Percentiles rank a stretch among this genome's conserved stretches.
Conservation (phyloP, 2,888 invertebrate species). For the Drosophila demipolita region DNA sequence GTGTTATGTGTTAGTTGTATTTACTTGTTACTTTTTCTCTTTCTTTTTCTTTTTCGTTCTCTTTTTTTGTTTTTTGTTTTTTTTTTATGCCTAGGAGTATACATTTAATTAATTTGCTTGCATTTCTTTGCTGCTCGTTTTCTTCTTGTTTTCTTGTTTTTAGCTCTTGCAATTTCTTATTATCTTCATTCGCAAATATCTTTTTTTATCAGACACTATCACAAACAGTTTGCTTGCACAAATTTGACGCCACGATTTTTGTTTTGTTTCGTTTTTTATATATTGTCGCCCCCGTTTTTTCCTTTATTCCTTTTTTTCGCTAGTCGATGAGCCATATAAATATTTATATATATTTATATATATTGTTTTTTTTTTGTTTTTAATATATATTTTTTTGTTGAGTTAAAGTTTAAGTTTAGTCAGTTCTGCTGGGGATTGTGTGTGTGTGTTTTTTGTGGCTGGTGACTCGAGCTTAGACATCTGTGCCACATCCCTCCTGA, state of each 20-base stretch:
- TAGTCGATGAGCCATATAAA: slow-evolving; percentile 43
- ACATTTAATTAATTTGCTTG: slow-evolving; percentile 56
- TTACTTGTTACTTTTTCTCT: slow-evolving; percentile 17
- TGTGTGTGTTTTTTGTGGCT: slow-evolving; percentile 1
- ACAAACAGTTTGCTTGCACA: slow-evolving; percentile 80
- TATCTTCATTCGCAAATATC: slow-evolving; percentile 80
- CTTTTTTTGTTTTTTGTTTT: slow-evolving; percentile 12
- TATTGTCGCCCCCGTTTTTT: slow-evolving; percentile 14
- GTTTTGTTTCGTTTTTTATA: background rate
- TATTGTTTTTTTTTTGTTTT: slow-evolving; percentile 1
- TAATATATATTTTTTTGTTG: slow-evolving; percentile 6
- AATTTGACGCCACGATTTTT: slow-evolving; percentile 39
- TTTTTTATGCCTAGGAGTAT: slow-evolving; percentile 73
- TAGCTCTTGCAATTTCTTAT: slow-evolving; percentile 68
- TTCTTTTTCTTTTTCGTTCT: slow-evolving; percentile 8
- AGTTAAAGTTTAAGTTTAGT: slow-evolving; percentile 69
- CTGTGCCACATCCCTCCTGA: slow-evolving; percentile 96
- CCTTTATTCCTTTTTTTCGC: slow-evolving; percentile 17
- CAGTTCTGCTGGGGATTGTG: slow-evolving; percentile 69
- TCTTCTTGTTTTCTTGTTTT: slow-evolving; percentile 10
- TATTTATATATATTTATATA: background rate
- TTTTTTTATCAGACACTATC: slow-evolving; percentile 83
- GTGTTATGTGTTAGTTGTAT: slow-evolving; percentile 13
- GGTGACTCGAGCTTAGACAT: slow-evolving; percentile 88
- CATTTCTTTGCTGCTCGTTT: slow-evolving; percentile 13